These are phyloP conservation scores for Eupithecia exiguata DNA, from an alignment of 2,888 invertebrate genomes.

Conservation along the genomic window DNA sequence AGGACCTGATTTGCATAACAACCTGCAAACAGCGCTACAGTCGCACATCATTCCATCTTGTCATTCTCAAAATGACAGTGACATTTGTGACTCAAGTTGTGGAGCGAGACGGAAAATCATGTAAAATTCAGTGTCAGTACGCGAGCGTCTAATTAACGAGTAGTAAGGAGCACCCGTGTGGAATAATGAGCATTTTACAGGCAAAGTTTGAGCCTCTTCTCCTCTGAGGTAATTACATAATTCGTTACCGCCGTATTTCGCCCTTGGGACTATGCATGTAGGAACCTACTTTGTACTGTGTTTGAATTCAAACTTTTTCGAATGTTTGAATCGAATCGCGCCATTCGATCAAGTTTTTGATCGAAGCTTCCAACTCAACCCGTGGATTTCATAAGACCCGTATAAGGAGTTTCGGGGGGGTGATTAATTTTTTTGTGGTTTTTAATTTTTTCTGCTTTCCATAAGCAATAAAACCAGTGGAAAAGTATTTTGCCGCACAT, in stretches of 20 bases:
- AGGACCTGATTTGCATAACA: constrained; percentile 1
- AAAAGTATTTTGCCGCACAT: no score
- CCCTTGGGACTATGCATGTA: background rate
- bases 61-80: constrained; percentile 8
- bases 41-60: background rate
- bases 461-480: no score
- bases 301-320: background rate
- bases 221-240: constrained; percentile 42
- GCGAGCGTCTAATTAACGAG: constrained; percentile 23
- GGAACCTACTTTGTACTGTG: background rate
- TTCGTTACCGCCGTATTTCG: constrained; percentile 30
- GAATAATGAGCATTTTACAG: constrained; percentile 32
- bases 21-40: background rate
- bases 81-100: background rate
- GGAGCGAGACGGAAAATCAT: constrained; percentile 10
- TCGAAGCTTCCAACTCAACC: no score
- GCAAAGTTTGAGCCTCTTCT: constrained; percentile 27
- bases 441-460: no score
- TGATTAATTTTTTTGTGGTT: no score
- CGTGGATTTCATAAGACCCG: no score
- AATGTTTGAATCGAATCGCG: background rate
- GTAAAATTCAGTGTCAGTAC: constrained; percentile 18
- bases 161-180: constrained; percentile 20
- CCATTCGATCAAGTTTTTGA: no score
- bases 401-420: no score